These are phyloP conservation scores for Sphaerodactylus townsendi DNA, from an alignment of 2,113 vertebrate species.

Conservation along the genomic window DNA sequence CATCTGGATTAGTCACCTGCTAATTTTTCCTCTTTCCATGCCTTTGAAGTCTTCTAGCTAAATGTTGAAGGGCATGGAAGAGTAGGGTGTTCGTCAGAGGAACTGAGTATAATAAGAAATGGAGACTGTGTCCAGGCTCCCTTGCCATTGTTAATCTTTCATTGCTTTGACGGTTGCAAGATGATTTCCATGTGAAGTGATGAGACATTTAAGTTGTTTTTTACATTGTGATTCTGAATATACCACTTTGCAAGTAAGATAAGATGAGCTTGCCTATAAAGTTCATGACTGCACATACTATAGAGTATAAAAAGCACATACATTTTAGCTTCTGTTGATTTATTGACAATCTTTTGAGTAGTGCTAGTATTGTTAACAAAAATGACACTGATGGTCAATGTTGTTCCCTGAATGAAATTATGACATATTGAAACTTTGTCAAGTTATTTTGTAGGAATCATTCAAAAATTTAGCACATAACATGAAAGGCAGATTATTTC, in stretches of 20 bases:
- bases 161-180: background rate
- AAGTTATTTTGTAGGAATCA: background rate
- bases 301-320: too few species aligned
- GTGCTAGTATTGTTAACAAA: background rate
- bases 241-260: background rate
- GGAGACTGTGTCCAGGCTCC: background rate
- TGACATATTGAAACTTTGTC: background rate
- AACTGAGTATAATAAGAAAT: background rate
- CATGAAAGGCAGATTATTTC: background rate
- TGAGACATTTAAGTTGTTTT: background rate
- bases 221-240: background rate
- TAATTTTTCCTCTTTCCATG: conserved; percentile 35
- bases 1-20: conserved; percentile 65
- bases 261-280: background rate
- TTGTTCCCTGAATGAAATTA: background rate
- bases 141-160: background rate
- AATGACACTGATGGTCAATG: background rate
- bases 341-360: background rate
- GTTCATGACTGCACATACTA: background rate
- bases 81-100: background rate
- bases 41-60: background rate
- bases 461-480: background rate
- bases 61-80: background rate
- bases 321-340: background rate
- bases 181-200: background rate